Percentiles rank a stretch among this genome's conserved stretches.
Evolutionary conservation across 2,113 vertebrate species (phyloP).

Genomic region (Eublepharis macularius): DNA sequence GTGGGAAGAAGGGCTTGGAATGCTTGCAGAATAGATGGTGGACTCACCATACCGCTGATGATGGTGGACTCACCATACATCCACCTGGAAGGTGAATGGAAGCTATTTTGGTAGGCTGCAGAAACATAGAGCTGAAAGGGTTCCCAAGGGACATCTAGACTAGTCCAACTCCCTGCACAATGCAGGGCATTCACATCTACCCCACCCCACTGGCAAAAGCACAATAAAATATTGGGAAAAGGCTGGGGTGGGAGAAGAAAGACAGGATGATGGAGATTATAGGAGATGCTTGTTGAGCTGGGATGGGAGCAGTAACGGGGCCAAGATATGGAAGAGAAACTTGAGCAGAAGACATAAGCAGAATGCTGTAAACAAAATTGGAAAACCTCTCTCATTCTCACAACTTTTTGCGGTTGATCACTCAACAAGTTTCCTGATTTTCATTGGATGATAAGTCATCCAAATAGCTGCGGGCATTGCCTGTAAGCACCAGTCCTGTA

Average conservation of each 20-base stretch:
- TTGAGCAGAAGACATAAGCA: background rate
- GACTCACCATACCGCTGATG: background rate
- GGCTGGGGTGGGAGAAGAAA: background rate
- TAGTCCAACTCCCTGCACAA: too few species aligned
- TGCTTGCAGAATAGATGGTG: background rate
- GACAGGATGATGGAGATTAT: background rate
- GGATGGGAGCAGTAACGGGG: background rate
- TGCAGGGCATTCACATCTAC: too few species aligned
- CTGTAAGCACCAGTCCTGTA: background rate
- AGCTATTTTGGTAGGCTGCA: background rate
- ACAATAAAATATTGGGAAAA: background rate
- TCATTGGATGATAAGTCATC: background rate
- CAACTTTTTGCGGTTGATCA: background rate
- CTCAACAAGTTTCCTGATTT: background rate
- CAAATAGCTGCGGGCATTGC: background rate
- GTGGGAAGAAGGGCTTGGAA: background rate
- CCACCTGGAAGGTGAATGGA: background rate
- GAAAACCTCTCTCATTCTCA: background rate
- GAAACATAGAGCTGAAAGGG: too few species aligned
- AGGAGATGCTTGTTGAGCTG: background rate
- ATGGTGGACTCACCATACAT: background rate
- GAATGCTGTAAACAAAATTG: background rate
- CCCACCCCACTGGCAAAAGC: too few species aligned
- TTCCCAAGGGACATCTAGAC: too few species aligned
- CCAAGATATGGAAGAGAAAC: background rate